Conservation (phyloP, 2,113 vertebrate genomes). For the Rostratula benghalensis region DNA sequence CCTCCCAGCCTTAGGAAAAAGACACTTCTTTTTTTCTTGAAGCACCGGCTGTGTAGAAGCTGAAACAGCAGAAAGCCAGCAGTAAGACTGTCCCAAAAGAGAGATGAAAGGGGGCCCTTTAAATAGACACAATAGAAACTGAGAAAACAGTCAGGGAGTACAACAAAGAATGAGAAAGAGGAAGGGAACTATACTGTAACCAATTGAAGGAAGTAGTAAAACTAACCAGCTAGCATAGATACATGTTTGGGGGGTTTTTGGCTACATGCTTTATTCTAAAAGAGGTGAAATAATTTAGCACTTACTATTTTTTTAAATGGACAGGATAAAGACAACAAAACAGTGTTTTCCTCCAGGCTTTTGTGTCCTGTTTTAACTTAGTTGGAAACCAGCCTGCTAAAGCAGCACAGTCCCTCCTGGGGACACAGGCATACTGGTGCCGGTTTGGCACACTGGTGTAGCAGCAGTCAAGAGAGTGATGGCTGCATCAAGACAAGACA, state of each 20-base stretch:
- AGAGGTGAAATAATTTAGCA: not conserved
- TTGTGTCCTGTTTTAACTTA: not conserved
- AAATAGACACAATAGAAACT: not conserved
- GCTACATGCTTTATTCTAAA: not conserved
- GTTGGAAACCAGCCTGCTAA: not conserved
- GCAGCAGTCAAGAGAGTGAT: not conserved
- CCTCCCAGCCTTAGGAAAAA: not conserved
- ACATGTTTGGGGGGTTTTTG: not conserved
- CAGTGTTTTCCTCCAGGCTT: not conserved
- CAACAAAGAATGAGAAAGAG: not conserved
- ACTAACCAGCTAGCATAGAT: not conserved
- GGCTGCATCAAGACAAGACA: not conserved
- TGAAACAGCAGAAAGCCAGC: conserved; percentile 6
- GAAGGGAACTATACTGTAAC: not conserved
- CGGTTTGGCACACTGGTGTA: not conserved
- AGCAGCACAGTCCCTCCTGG: not conserved
- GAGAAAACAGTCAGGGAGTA: not conserved
- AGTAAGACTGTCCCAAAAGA: conserved; percentile 8
- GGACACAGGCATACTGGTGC: not conserved
- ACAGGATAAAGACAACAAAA: not conserved
- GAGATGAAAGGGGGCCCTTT: not conserved
- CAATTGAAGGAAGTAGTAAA: not conserved
- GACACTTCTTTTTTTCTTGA: not conserved
- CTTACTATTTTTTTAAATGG: not conserved
- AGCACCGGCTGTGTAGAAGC: not conserved